Percentiles rank a stretch among this genome's conserved stretches.
These are phyloP conservation scores for Pelmatolapia mariae DNA, from an alignment of 2,113 vertebrate species.

Conservation along the genomic window DNA sequence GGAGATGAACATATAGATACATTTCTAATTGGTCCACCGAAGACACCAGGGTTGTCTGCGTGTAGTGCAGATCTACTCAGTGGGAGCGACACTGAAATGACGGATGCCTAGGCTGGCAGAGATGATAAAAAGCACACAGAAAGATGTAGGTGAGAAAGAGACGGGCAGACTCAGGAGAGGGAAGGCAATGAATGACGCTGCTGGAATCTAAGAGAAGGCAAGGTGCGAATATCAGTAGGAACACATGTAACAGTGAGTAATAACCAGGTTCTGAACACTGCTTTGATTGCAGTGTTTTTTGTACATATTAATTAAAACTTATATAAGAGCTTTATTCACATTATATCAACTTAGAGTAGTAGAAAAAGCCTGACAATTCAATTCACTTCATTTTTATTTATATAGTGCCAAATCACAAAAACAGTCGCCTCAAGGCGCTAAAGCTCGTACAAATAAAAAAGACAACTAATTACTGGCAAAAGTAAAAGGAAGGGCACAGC, in stretches of 20 bases:
- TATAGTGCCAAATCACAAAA: background rate
- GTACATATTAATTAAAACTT: background rate
- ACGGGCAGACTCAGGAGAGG: background rate
- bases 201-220: constrained; percentile 33
- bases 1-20: constrained; percentile 60
- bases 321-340: background rate
- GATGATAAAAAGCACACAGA: constrained; percentile 39
- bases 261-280: background rate
- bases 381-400: background rate
- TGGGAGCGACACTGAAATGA: constrained; percentile 3
- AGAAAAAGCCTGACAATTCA: background rate
- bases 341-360: background rate
- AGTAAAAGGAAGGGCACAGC: background rate
- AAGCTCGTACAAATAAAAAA: background rate
- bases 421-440: rapidly evolving
- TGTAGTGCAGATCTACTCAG: background rate
- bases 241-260: constrained; percentile 22
- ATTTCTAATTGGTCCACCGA: constrained; percentile 49
- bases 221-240: constrained; percentile 31
- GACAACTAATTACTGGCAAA: background rate
- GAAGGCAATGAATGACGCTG: constrained; percentile 13
- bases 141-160: constrained; percentile 22
- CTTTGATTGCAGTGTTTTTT: background rate
- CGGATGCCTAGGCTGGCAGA: constrained; percentile 22
- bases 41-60: background rate